Conservation (phyloP, 2,888 invertebrate species). For the Aromia moschata region DNA sequence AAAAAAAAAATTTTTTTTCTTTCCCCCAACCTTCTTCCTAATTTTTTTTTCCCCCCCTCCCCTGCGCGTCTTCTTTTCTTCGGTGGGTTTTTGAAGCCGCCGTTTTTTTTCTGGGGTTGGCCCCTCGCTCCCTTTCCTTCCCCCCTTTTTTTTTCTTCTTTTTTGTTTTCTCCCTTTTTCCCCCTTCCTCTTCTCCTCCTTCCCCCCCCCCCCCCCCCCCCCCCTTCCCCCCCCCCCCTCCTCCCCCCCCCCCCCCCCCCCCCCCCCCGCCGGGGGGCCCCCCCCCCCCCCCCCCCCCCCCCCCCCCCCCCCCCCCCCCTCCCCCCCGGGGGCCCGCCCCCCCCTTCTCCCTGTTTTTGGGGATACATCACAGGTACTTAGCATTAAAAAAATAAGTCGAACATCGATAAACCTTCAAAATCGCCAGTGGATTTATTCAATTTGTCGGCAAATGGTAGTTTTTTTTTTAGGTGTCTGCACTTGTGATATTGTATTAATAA, state of each 20-base stretch:
- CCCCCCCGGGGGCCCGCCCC: not conserved
- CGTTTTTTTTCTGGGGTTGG: not conserved
- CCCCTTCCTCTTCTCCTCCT: not conserved
- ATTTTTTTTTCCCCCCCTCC: not conserved
- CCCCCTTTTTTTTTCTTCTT: not conserved
- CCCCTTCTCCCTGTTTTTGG: not conserved
- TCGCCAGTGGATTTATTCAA: too few relatives aligned
- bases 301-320: not conserved
- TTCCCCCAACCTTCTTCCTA: not conserved
- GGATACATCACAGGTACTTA: too few relatives aligned
- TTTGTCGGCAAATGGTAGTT: too few relatives aligned
- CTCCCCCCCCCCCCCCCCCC: not conserved
- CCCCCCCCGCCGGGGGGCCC: not conserved
- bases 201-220: not conserved
- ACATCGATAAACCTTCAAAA: too few relatives aligned
- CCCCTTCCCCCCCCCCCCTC: not conserved
- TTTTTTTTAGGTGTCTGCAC: too few relatives aligned
- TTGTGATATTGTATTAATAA: too few relatives aligned
- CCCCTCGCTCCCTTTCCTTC: not conserved
- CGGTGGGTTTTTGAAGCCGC: too few relatives aligned
- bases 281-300: not conserved
- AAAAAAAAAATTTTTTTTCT: constrained; percentile 22
- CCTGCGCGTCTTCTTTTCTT: not conserved
- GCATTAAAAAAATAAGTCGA: too few relatives aligned
- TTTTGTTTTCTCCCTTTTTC: not conserved